phyloP scores from a whole-genome alignment of 1,140 invertebrate genomes.

The Pseudachorutes palmiensis region DNA sequence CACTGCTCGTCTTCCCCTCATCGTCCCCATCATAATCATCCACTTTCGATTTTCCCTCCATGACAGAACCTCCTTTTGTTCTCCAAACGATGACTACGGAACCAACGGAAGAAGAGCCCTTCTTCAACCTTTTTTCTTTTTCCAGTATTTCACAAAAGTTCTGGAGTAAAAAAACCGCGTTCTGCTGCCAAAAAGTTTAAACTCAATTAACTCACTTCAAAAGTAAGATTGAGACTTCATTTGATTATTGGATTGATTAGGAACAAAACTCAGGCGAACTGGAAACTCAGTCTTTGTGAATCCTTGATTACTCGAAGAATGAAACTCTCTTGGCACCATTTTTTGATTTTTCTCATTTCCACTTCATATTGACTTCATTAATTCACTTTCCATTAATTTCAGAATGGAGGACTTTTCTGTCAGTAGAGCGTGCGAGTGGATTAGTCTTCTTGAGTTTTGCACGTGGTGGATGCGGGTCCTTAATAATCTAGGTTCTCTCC shows the following conservation, averaged over 20 bases:
- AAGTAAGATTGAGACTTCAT: background rate
- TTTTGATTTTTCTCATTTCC: background rate
- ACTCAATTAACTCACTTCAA: slow-evolving; percentile 2
- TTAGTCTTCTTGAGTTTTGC: background rate
- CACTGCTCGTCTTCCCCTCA: background rate
- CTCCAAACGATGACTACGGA: background rate
- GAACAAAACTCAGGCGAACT: background rate
- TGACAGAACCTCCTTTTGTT: background rate
- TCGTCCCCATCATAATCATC: slow-evolving; percentile 3
- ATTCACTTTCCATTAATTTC: no score
- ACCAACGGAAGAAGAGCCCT: background rate
- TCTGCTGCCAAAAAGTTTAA: slow-evolving; percentile 4
- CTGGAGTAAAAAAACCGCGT: no score
- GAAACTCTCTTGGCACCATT: no score
- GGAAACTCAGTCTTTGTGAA: no score
- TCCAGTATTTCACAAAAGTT: background rate
- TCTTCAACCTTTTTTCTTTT: background rate
- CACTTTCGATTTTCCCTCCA: background rate
- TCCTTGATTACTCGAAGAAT: no score
- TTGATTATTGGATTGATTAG: background rate
- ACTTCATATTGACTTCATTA: background rate
- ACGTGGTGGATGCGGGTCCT: background rate
- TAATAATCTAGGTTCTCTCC: background rate
- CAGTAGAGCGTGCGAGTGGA: no score
- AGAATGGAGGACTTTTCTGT: no score